These are phyloP conservation scores for Platysteira castanea DNA, from an alignment of 2,113 vertebrate species.

Conservation along the genomic window DNA sequence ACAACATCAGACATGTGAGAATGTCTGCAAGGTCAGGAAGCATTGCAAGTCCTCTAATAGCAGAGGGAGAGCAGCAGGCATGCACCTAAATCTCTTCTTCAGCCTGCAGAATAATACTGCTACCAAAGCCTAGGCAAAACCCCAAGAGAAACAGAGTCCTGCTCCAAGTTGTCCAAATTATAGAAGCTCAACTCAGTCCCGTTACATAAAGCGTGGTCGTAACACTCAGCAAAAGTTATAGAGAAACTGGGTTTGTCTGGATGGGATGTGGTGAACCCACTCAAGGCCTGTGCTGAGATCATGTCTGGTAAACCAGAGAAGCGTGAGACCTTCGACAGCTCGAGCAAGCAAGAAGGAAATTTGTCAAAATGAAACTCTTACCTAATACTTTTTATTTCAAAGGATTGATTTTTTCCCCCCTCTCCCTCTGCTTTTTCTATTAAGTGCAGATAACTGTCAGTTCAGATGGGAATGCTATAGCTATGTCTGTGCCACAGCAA, in stretches of 20 bases:
- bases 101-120: not conserved
- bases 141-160: not conserved
- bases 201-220: not conserved
- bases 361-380: slow-evolving; percentile 41
- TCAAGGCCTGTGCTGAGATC: slow-evolving; percentile 31
- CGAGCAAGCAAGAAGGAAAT: not conserved
- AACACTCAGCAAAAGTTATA: not conserved
- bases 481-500: not conserved
- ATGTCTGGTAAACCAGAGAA: slow-evolving; percentile 53
- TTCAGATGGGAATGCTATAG: not conserved
- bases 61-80: not conserved
- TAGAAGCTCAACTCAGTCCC: not conserved
- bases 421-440: not conserved
- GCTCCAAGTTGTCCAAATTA: not conserved
- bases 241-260: not conserved
- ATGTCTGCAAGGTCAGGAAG: not conserved
- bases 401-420: not conserved
- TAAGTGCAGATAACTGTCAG: not conserved
- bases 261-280: not conserved
- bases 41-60: not conserved
- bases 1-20: not conserved
- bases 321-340: slow-evolving; percentile 1
- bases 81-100: not conserved
- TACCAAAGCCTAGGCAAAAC: not conserved
- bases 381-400: slow-evolving; percentile 31